Conservation (phyloP, 2,113 vertebrate genomes). For the Eidolon helvum region DNA sequence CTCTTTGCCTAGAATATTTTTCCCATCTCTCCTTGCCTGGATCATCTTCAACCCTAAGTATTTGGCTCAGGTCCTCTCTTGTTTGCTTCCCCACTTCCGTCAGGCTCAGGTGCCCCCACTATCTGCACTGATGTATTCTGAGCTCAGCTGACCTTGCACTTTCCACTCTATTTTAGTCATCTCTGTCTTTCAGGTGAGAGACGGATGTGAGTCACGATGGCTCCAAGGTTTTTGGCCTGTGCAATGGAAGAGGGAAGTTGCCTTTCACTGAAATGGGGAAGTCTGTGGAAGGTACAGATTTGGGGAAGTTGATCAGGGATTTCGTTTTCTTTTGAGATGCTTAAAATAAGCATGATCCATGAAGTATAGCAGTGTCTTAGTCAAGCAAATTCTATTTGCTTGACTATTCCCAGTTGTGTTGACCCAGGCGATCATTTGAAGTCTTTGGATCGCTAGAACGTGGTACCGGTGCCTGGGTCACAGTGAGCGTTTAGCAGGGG, state of each 20-base stretch:
- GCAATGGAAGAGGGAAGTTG: neutral
- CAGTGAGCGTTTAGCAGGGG: neutral
- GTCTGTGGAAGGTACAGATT: neutral
- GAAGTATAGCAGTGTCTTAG: neutral
- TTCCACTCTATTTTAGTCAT: neutral
- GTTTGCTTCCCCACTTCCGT: neutral
- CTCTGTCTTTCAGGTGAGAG: neutral
- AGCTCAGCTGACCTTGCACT: neutral
- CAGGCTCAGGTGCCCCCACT: neutral
- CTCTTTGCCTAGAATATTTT: neutral
- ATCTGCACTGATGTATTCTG: neutral
- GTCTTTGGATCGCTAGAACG: neutral
- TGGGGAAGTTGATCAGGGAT: neutral
- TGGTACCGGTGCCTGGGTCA: neutral
- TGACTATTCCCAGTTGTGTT: neutral
- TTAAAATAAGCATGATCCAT: neutral
- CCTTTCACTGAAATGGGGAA: neutral
- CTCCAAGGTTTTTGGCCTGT: neutral
- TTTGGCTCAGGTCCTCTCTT: neutral
- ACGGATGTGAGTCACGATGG: neutral
- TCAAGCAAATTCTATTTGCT: neutral
- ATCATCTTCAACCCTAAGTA: neutral
- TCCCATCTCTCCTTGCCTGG: neutral
- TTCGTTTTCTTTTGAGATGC: neutral
- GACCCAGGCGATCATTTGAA: neutral